Percentiles rank a stretch among this genome's conserved stretches.
phyloP scores from a whole-genome alignment of 2,888 invertebrate genomes.

The Thereva nobilitata region DNA sequence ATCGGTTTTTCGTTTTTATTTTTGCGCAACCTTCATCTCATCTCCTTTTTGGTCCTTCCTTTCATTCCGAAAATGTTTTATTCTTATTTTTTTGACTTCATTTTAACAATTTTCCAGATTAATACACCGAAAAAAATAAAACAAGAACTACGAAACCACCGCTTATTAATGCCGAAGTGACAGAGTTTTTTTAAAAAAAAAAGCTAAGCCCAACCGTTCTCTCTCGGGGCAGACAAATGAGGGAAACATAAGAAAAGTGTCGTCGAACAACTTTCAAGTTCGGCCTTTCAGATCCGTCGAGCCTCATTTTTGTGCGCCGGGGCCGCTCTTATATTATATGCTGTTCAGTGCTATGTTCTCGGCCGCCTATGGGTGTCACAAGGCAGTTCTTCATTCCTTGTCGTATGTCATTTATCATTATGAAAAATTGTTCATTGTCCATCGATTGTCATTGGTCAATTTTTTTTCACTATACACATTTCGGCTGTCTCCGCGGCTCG shows the following conservation, averaged over 20 bases:
- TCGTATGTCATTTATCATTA: slow-evolving; percentile 32
- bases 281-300: slow-evolving; percentile 3
- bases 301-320: slow-evolving; percentile 3
- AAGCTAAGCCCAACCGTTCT: neutral
- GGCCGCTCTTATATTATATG: too few species aligned
- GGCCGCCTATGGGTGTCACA: slow-evolving; percentile 22
- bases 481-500: neutral
- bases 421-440: slow-evolving; percentile 31
- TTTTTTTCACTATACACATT: slow-evolving; percentile 1
- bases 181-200: neutral
- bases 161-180: neutral
- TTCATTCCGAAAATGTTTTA: neutral
- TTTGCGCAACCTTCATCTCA: neutral
- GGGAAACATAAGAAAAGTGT: slow-evolving; percentile 25
- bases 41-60: neutral
- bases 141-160: slow-evolving; percentile 1
- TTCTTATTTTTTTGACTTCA: neutral
- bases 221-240: neutral
- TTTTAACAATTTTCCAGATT: slow-evolving; percentile 6
- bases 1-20: slow-evolving; percentile 5
- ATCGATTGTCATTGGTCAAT: slow-evolving; percentile 10
- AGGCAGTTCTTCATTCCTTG: slow-evolving; percentile 28
- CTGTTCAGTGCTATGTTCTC: neutral
- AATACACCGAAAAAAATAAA: neutral
- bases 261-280: slow-evolving; percentile 27